Conservation (phyloP, 2,888 invertebrate genomes). For the Drosophila pseudotakahashii region DNA sequence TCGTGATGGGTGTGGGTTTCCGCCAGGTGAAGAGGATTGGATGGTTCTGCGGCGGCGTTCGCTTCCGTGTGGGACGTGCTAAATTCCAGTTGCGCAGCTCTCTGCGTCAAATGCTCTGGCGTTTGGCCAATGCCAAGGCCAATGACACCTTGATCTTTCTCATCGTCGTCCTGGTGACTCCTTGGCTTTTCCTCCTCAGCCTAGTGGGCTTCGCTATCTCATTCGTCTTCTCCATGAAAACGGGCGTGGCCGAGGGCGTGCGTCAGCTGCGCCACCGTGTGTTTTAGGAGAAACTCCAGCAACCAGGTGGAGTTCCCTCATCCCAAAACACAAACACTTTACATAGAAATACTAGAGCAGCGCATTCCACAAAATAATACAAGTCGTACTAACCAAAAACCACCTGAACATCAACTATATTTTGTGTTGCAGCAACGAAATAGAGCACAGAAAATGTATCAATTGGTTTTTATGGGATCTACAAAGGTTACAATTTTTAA, state of each 20-base stretch:
- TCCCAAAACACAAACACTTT: conserved; percentile 7
- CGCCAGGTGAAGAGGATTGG: conserved; percentile 7
- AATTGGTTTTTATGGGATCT: not conserved
- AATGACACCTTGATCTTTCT: conserved; percentile 64
- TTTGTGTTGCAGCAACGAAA: conserved; percentile 52
- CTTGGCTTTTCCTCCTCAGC: conserved; percentile 67
- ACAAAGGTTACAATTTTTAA: no score
- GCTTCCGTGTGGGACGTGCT: conserved; percentile 52
- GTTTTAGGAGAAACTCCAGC: conserved; percentile 10
- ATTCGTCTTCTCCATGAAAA: conserved; percentile 24
- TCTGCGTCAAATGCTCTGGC: conserved; percentile 73
- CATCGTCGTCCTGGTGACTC: conserved; percentile 56
- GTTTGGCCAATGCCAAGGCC: conserved; percentile 71
- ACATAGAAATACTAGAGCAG: conserved; percentile 22
- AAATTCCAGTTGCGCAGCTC: conserved; percentile 58
- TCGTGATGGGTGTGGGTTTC: conserved; percentile 10
- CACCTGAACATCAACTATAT: conserved; percentile 10
- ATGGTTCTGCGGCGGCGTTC: conserved; percentile 1
- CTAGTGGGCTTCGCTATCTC: conserved; percentile 64
- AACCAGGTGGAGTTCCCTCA: not conserved
- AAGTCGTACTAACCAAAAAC: not conserved
- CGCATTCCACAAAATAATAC: conserved; percentile 15
- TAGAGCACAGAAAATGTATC: not conserved
- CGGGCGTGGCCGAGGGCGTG: not conserved
- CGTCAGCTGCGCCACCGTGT: conserved; percentile 33